Percentiles rank a stretch among this genome's conserved stretches.
These are phyloP conservation scores for Tokudaia tokunoshimensis DNA, from an alignment of 2,797 vertebrate genomes.

Conservation along the genomic window DNA sequence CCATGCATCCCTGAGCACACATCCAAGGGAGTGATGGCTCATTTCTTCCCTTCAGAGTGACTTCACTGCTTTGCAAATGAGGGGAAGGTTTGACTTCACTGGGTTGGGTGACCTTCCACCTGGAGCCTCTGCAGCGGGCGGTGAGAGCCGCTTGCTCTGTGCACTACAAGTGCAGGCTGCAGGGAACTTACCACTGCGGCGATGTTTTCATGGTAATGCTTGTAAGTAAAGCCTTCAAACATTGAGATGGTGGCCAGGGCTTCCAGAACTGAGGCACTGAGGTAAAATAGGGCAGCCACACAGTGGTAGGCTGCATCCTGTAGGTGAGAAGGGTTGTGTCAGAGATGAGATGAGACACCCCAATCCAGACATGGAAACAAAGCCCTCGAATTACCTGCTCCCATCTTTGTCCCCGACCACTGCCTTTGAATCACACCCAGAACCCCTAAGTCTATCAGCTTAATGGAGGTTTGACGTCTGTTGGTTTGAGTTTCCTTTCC, in stretches of 20 bases:
- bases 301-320: constrained; percentile 88
- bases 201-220: constrained; percentile 84
- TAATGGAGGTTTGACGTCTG: neutral
- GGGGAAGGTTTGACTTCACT: neutral
- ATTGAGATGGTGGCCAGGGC: constrained; percentile 61
- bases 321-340: neutral
- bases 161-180: rapidly evolving
- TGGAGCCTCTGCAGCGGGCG: rapidly evolving
- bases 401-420: rapidly evolving
- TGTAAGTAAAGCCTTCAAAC: rapidly evolving
- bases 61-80: neutral
- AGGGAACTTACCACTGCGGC: constrained; percentile 87
- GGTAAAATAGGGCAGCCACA: constrained; percentile 88
- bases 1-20: rapidly evolving
- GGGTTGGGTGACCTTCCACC: neutral
- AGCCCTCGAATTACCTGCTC: neutral
- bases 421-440: neutral
- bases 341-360: neutral
- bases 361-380: rapidly evolving
- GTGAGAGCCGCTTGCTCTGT: neutral
- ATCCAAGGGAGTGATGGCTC: neutral
- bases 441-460: neutral
- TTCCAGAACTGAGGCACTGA: constrained; percentile 88
- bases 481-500: neutral
- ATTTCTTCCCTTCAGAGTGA: rapidly evolving